Evolutionary conservation across 2,113 vertebrate genomes (phyloP), one percentile per base, ranked within the genome.

Genomic region (Paraplagusia blochii): DNA sequence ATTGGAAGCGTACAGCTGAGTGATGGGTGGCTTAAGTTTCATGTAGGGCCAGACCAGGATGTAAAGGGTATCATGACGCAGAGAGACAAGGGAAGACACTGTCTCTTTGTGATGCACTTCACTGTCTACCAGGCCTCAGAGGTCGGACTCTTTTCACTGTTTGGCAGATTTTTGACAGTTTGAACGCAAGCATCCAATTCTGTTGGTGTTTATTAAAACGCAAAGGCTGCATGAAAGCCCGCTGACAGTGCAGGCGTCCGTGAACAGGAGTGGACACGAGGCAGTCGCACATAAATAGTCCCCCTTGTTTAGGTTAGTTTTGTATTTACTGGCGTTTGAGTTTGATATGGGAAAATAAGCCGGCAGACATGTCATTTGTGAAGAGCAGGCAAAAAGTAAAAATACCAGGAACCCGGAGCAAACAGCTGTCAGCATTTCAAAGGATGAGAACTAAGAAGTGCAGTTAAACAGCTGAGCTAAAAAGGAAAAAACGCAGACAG

Each of bases 171-270:
- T 66, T 66, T 86, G 88, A 77, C 87, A 87, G 83, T 83, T 84
- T 79, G 74, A 77, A 77, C 74, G 42, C 71, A 74, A 76, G 19
- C 72, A 69, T 76, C 73, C 72, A 71, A 80, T 79, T 86, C 79
- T 80, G 85, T 85, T 66, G 80, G 84, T 81, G 79, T 88, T 87
- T 85, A 86, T 88, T 90, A 65, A 88, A 81, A 87, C 77, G 74
- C 78, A 77, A 79, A 81, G 75, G 62, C 73, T 73, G 74, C 70
- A 56, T 9, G 6, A 34, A 49, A 53, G 63, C 73, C 19, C 62
- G 81, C 84, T 85, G 85, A 85, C 84, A 58, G 87, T 59, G 85
- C 82, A 86, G 81, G 47, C 82, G 84, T 74, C 62, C 77, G 45
- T 84, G 73, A 62, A 54, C 59, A 33, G 60, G 19, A 35, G 54